Base-by-base conservation (phyloP, 1,140 invertebrate genomes). In the Scaptodrosophila lebanonensis region DNA sequence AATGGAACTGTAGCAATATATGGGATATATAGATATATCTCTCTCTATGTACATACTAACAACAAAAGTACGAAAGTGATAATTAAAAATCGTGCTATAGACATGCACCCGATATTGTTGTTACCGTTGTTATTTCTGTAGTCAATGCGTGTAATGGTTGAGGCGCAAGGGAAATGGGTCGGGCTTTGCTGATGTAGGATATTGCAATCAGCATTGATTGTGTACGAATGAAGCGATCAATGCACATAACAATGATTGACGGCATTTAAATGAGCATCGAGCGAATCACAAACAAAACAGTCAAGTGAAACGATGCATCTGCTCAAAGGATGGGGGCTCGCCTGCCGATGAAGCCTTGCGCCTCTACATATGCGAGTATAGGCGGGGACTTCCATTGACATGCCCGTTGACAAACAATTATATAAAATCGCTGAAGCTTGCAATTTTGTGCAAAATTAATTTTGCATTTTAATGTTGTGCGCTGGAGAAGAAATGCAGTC, bases 361-460 rank as follows among this genome's bases (percentile, higher is more conserved):
- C n/a, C n/a, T n/a, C n/a, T n/a, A n/a, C n/a, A n/a, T n/a, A n/a
- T n/a, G n/a, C n/a, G 20, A n/a, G 25, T 6, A 7, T 11, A 9
- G n/a, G 2, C 4, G 16, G 18, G 11, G 25, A 8, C 4, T n/a
- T n/a, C n/a, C n/a, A n/a, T n/a, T n/a, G 42, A 25, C 25, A 40
- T 53, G 56, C 45, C n/a, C 57, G 58, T 68, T 70, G 75, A 68
- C 77, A 85, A 85, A 83, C 83, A 85, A 85, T 85, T 85, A 85
- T 82, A 69, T 62, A 76, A 65, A 85, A 85, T 72, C 71, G 73
- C 83, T 66, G 60, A 47, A 75, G 70, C 45, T 73, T 64, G 73
- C 79, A 72, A 65, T 66, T 77, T 77, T 66, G 53, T 66, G 61
- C 47, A 76, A 82, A 84, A 84, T 84, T 84, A 84, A 84, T 84